phyloP scores from a whole-genome alignment of 2,888 invertebrate species.

The Galerucella nymphaeae region DNA sequence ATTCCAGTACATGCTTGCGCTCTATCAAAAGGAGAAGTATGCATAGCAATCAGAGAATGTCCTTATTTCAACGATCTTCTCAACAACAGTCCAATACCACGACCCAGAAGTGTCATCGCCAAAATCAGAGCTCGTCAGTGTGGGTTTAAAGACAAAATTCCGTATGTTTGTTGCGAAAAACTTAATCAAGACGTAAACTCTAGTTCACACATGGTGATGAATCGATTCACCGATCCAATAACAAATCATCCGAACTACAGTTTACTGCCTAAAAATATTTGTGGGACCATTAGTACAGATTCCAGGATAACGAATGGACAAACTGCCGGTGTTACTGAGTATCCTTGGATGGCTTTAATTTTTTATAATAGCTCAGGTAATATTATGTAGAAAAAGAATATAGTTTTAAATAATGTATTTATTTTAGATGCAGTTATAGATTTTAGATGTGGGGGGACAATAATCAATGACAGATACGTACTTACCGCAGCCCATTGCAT shows the following conservation, averaged over 20 bases:
- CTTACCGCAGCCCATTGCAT: conserved; percentile 73
- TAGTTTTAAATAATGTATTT: conserved; percentile 12
- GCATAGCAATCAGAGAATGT: conserved; percentile 56
- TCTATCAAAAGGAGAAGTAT: conserved; percentile 50
- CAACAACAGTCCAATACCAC: conserved; percentile 52
- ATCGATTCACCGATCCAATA: conserved; percentile 23
- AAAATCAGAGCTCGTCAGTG: conserved; percentile 60
- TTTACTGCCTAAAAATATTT: conserved; percentile 63
- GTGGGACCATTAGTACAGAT: conserved; percentile 70
- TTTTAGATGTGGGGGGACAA: conserved; percentile 66
- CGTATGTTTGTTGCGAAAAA: conserved; percentile 69
- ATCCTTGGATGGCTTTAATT: conserved; percentile 82
- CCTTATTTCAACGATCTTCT: conserved; percentile 57
- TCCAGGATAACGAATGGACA: conserved; percentile 72
- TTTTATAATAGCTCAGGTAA: conserved; percentile 65
- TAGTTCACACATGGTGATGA: not conserved
- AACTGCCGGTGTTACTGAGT: conserved; percentile 71
- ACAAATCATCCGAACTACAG: conserved; percentile 60
- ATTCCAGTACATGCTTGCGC: conserved; percentile 44
- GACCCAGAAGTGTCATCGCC: conserved; percentile 53
- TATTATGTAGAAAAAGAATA: not conserved
- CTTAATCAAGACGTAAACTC: conserved; percentile 16
- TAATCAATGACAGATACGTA: conserved; percentile 66
- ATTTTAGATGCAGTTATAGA: conserved; percentile 56
- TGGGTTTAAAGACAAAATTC: conserved; percentile 60